Conservation (phyloP, 2,797 vertebrate species). For the Epinephelus coioides region DNA sequence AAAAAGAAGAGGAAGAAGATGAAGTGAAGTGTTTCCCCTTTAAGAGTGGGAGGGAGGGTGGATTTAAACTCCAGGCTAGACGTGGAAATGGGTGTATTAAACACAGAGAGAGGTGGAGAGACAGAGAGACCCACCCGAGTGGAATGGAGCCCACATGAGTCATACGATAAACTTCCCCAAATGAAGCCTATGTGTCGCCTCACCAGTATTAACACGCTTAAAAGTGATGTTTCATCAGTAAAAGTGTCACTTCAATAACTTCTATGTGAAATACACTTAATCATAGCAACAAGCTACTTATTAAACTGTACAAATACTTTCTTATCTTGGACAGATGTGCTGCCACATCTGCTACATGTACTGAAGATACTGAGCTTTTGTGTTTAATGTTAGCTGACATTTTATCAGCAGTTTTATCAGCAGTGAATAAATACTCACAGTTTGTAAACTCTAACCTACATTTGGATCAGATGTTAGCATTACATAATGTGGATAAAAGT, state of each 20-base stretch:
- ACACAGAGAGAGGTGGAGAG: constrained; percentile 43
- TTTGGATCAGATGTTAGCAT: neutral
- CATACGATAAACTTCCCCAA: constrained; percentile 73
- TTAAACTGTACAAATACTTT: neutral
- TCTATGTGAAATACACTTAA: neutral
- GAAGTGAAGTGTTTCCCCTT: constrained; percentile 60
- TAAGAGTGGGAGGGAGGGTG: constrained; percentile 64
- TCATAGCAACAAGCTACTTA: neutral
- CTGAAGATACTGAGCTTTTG: neutral
- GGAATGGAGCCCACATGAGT: constrained; percentile 75
- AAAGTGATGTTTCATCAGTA: neutral
- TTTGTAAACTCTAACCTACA: neutral
- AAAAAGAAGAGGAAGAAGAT: neutral
- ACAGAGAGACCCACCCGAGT: constrained; percentile 66
- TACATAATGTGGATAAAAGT: constrained; percentile 52
- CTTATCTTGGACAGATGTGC: neutral
- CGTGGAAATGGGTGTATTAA: constrained; percentile 54
- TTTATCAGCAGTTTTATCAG: neutral
- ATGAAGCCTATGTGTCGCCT: constrained; percentile 30
- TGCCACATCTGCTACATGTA: neutral
- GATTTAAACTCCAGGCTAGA: constrained; percentile 42
- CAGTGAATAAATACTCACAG: neutral
- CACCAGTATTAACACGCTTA: neutral
- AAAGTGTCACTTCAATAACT: neutral
- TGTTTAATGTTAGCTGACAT: neutral